Evolutionary conservation across 2,797 vertebrate genomes (phyloP).

Genomic region (Chlorospingus flavigularis): DNA sequence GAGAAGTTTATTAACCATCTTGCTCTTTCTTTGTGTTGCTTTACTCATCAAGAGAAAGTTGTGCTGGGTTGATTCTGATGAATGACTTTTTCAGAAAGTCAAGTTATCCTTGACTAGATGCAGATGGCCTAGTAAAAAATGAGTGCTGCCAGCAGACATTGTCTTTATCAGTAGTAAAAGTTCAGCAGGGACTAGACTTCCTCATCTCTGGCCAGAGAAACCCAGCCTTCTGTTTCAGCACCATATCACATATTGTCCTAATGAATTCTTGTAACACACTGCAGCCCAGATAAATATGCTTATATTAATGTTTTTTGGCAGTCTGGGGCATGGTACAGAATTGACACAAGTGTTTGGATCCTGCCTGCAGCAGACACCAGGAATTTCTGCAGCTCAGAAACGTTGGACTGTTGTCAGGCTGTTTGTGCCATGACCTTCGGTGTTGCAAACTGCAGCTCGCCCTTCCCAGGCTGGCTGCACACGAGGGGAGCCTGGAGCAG

Average conservation of each 20-base stretch:
- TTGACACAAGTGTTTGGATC: constrained; percentile 63
- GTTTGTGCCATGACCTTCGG: constrained; percentile 17
- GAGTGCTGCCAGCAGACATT: constrained; percentile 76
- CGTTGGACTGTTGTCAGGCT: not conserved
- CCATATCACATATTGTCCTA: constrained; percentile 77
- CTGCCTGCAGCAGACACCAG: constrained; percentile 39
- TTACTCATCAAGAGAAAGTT: constrained; percentile 66
- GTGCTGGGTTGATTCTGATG: constrained; percentile 64
- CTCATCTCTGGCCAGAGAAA: constrained; percentile 71
- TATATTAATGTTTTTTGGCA: constrained; percentile 69
- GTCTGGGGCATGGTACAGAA: constrained; percentile 70
- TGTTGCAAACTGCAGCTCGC: not conserved
- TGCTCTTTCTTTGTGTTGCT: constrained; percentile 65
- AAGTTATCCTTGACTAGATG: constrained; percentile 80
- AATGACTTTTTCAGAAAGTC: constrained; percentile 76
- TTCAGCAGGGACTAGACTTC: constrained; percentile 78
- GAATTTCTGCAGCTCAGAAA: constrained; percentile 50
- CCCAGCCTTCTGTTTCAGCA: constrained; percentile 79
- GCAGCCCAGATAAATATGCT: constrained; percentile 72
- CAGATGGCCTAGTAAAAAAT: constrained; percentile 84
- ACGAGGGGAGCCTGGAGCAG: too few relatives aligned
- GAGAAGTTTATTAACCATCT: constrained; percentile 75
- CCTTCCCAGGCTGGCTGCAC: not conserved
- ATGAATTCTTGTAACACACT: constrained; percentile 74
- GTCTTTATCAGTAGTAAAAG: constrained; percentile 81